Percentiles rank a stretch among this genome's conserved stretches.
Conservation (phyloP, 2,888 invertebrate genomes). For the Macaria liturata region DNA sequence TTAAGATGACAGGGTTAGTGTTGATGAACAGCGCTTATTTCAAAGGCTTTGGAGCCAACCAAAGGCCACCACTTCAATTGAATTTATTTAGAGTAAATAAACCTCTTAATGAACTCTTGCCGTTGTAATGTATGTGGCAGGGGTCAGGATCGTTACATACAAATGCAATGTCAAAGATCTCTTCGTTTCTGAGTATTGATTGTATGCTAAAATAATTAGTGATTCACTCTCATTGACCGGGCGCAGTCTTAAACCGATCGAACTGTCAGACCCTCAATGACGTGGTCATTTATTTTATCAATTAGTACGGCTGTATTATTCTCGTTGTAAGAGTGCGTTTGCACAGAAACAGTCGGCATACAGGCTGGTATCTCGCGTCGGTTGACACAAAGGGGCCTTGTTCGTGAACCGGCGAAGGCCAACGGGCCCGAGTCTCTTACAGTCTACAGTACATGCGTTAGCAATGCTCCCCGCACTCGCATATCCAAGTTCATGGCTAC, state of each 20-base stretch:
- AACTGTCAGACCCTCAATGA: constrained; percentile 26
- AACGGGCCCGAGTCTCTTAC: constrained; percentile 59
- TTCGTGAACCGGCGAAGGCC: constrained; percentile 79
- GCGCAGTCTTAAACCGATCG: constrained; percentile 30
- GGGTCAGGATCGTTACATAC: constrained; percentile 30
- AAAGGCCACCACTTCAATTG: constrained; percentile 8
- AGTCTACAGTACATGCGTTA: constrained; percentile 53
- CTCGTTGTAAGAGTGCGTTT: constrained; percentile 17
- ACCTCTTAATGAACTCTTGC: not conserved
- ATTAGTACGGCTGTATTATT: constrained; percentile 26
- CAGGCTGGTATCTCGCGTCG: constrained; percentile 38
- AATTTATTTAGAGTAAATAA: constrained; percentile 5
- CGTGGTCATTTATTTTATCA: constrained; percentile 25
- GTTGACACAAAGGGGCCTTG: constrained; percentile 73
- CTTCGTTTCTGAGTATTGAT: constrained; percentile 27
- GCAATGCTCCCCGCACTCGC: constrained; percentile 60
- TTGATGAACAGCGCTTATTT: constrained; percentile 10
- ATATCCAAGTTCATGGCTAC: constrained; percentile 75
- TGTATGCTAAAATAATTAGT: constrained; percentile 28
- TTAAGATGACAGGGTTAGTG: constrained; percentile 18
- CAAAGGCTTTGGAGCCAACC: constrained; percentile 6
- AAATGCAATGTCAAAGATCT: constrained; percentile 31
- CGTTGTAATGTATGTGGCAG: constrained; percentile 4
- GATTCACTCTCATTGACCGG: constrained; percentile 30
- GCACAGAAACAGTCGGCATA: constrained; percentile 24